A percentile compares a stretch with the other conserved stretches of the same genome.
phyloP scores from a whole-genome alignment of 2,113 vertebrate genomes.

The Syngnathoides biaculeatus region DNA sequence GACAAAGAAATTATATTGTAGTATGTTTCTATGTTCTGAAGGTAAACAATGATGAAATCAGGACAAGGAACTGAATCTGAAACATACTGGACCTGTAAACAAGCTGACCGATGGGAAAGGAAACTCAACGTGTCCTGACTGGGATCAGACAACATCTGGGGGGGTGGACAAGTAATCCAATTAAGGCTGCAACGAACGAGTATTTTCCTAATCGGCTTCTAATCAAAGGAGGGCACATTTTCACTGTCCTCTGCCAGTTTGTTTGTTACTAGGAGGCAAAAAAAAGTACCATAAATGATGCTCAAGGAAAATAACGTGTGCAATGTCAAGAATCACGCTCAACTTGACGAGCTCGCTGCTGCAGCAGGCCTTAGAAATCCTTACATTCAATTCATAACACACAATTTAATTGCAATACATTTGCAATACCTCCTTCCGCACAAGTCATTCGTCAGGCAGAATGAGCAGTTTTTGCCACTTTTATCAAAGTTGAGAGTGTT shows the following conservation, averaged over 20 bases:
- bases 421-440: too few species aligned
- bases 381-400: neutral
- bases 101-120: neutral
- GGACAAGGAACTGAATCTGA: neutral
- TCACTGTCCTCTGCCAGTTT: neutral
- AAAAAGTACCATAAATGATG: neutral
- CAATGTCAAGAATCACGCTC: neutral
- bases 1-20: neutral
- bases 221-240: neutral
- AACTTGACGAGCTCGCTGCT: neutral
- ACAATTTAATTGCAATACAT: neutral
- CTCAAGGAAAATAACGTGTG: neutral
- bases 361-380: neutral
- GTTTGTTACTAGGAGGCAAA: neutral
- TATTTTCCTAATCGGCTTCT: constrained; percentile 11
- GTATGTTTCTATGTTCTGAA: neutral
- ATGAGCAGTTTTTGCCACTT: too few species aligned
- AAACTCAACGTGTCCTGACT: neutral
- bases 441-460: too few species aligned
- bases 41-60: neutral
- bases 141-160: constrained; percentile 9
- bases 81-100: neutral
- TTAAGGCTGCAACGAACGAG: constrained; percentile 1
- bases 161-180: constrained; percentile 8
- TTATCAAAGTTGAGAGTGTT: too few species aligned